Conservation (phyloP, 2,113 vertebrate genomes). For the Bos javanicus region DNA sequence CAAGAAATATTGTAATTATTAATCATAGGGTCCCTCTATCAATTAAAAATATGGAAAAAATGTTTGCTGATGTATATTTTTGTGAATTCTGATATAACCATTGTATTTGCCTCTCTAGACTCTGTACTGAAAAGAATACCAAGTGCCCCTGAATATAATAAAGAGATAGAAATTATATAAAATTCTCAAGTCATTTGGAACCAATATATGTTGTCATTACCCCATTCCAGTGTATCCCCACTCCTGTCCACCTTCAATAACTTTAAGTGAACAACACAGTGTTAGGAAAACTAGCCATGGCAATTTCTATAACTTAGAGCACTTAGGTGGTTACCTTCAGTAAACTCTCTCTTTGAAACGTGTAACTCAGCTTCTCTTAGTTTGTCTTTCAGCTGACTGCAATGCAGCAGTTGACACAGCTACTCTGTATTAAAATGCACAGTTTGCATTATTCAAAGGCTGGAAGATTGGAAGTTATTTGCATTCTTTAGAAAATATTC, state of each 20-base stretch:
- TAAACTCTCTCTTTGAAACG: not conserved
- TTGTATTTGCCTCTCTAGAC: slow-evolving; percentile 28
- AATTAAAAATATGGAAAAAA: not conserved
- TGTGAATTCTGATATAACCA: not conserved
- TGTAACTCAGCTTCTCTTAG: not conserved
- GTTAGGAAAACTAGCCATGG: not conserved
- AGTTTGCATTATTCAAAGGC: slow-evolving; percentile 19
- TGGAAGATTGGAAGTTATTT: not conserved
- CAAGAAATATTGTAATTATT: not conserved
- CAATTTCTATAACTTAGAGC: not conserved
- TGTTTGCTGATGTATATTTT: not conserved
- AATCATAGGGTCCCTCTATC: not conserved
- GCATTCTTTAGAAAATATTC: not conserved
- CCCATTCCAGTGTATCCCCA: not conserved
- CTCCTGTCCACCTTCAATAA: not conserved
- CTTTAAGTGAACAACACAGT: not conserved
- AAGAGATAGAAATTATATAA: slow-evolving; percentile 48
- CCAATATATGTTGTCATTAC: not conserved
- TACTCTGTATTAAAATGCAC: not conserved
- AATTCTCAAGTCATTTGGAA: slow-evolving; percentile 39
- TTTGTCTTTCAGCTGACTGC: not conserved
- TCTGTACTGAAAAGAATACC: slow-evolving; percentile 25
- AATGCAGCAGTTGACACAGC: not conserved
- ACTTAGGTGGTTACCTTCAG: not conserved
- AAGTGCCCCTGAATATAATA: slow-evolving; percentile 23